Conservation (phyloP, 2,888 invertebrate species). For the Cheilosia grossa region DNA sequence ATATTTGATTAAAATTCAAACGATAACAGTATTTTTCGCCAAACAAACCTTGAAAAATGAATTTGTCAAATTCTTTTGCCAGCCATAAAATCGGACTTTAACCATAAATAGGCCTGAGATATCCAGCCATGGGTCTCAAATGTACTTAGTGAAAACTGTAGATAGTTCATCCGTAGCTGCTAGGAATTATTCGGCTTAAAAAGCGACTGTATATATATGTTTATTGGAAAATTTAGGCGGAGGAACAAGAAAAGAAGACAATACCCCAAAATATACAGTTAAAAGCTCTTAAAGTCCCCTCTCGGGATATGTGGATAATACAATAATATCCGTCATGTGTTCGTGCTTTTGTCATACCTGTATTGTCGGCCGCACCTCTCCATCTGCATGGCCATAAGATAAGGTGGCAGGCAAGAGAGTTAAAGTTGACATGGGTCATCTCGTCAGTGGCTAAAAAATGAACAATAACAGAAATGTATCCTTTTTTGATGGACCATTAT, state of each 20-base stretch:
- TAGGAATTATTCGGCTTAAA: no score
- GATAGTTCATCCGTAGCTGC: no score
- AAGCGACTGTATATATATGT: no score
- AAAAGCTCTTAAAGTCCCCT: constrained; percentile 43
- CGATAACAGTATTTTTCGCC: no score
- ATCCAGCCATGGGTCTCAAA: no score
- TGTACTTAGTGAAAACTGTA: no score
- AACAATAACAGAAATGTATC: constrained; percentile 34
- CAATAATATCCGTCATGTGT: constrained; percentile 43
- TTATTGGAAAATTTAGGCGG: constrained; percentile 19
- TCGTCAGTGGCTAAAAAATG: constrained; percentile 4
- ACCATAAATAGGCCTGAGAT: no score
- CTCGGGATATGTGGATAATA: constrained; percentile 25
- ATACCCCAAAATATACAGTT: constrained; percentile 34
- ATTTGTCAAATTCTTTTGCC: no score
- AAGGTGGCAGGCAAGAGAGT: constrained; percentile 57
- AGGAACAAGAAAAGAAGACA: neutral
- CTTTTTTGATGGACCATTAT: constrained; percentile 7
- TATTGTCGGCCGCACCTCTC: constrained; percentile 32
- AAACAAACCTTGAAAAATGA: no score
- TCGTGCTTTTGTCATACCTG: constrained; percentile 28
- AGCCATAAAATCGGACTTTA: no score
- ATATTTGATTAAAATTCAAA: no score
- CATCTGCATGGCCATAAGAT: neutral
- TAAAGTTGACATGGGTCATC: constrained; percentile 56